These are phyloP conservation scores for Oxytorus armatus DNA, from an alignment of 2,888 invertebrate genomes.

Conservation along the genomic window DNA sequence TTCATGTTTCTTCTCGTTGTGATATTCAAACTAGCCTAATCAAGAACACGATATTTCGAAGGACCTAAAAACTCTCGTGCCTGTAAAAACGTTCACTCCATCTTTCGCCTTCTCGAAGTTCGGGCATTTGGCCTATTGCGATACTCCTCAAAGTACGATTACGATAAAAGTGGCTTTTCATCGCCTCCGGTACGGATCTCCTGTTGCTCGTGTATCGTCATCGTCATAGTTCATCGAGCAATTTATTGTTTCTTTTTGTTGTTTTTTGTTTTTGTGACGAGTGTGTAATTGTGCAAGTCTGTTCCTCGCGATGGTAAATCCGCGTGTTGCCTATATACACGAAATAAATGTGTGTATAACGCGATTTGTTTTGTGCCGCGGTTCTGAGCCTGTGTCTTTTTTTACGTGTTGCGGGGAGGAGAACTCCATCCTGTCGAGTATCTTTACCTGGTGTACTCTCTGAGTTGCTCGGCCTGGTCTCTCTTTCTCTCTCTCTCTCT, in stretches of 20 bases:
- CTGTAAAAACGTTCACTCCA: neutral
- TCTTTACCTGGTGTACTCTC: slow-evolving; percentile 33
- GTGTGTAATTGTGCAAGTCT: neutral
- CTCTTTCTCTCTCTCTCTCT: slow-evolving; percentile 18
- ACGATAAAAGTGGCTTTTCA: slow-evolving; percentile 21
- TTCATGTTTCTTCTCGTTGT: neutral
- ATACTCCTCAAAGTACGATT: slow-evolving; percentile 14
- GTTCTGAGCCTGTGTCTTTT: slow-evolving; percentile 23
- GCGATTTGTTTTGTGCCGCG: slow-evolving; percentile 44
- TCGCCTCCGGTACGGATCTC: neutral
- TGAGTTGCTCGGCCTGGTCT: slow-evolving; percentile 29
- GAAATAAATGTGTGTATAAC: slow-evolving; percentile 14
- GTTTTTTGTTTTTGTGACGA: slow-evolving; percentile 35
- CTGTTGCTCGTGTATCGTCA: neutral
- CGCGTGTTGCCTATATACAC: neutral
- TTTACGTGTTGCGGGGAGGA: slow-evolving; percentile 13
- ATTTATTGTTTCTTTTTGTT: no score
- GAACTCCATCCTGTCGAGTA: slow-evolving; percentile 30
- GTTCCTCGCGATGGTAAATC: slow-evolving; percentile 1
- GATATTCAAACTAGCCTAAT: neutral
- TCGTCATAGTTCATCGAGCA: slow-evolving; percentile 15
- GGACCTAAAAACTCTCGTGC: neutral
- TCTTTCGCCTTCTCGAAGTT: slow-evolving; percentile 4
- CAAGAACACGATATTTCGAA: neutral
- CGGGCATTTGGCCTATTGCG: slow-evolving; percentile 4